A percentile compares a stretch with the other conserved stretches of the same genome.
These are phyloP conservation scores for Syngnathus rostellatus DNA, from an alignment of 2,797 vertebrate genomes.

Conservation along the genomic window DNA sequence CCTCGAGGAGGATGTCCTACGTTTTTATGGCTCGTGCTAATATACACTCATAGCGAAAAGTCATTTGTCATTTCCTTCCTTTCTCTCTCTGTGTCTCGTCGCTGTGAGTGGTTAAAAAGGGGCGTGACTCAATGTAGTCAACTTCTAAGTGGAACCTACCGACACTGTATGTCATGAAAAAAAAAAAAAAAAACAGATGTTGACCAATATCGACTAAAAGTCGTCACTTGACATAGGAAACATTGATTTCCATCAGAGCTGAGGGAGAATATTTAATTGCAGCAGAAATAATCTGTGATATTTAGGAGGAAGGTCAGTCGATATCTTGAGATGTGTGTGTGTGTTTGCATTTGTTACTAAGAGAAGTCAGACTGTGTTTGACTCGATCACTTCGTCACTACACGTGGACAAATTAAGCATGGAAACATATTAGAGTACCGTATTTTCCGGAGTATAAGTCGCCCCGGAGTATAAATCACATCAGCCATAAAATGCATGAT, in stretches of 20 bases:
- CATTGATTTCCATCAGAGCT: constrained; percentile 38
- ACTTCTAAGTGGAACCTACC: constrained; percentile 28
- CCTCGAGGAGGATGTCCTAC: constrained; percentile 37
- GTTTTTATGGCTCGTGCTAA: constrained; percentile 54
- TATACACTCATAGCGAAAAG: constrained; percentile 54
- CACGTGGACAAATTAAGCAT: not conserved
- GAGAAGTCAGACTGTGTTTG: constrained; percentile 1
- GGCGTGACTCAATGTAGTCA: constrained; percentile 26
- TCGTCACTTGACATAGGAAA: constrained; percentile 28
- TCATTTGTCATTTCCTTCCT: constrained; percentile 25
- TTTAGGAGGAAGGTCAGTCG: not conserved
- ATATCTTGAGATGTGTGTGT: not conserved
- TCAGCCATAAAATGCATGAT: too few relatives aligned
- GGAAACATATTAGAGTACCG: too few relatives aligned
- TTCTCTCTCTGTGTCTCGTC: constrained; percentile 1
- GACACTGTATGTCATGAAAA: constrained; percentile 22
- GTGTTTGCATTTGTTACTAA: constrained; percentile 3
- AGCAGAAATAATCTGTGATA: constrained; percentile 24
- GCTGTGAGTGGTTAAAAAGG: not conserved
- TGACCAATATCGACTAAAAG: constrained; percentile 33
- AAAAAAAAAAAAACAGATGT: constrained; percentile 25
- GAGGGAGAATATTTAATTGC: constrained; percentile 23
- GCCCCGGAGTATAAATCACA: too few relatives aligned
- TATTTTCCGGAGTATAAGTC: too few relatives aligned
- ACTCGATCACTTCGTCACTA: not conserved